These are phyloP conservation scores for Trinorchestia longiramus DNA, from an alignment of 1,140 invertebrate species.

Conservation along the genomic window DNA sequence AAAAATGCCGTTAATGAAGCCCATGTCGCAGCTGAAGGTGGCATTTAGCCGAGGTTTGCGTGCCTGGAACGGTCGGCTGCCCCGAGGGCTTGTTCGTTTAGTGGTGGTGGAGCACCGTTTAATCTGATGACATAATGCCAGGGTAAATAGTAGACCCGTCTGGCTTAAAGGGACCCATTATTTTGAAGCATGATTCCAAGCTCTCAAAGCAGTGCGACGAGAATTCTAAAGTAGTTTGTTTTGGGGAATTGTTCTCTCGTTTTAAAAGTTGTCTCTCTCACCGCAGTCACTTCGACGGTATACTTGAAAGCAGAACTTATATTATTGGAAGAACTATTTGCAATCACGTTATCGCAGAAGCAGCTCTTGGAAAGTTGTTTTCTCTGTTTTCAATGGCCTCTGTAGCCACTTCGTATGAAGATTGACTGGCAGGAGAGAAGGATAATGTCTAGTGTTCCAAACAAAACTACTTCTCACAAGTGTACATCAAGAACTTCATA, in stretches of 20 bases:
- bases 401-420: background rate
- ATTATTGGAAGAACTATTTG: background rate
- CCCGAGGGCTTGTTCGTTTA: background rate
- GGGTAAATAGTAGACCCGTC: constrained; percentile 23
- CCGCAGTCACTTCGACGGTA: background rate
- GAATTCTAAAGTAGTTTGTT: background rate
- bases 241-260: background rate
- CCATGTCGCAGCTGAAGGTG: background rate
- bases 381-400: background rate
- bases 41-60: background rate
- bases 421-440: background rate
- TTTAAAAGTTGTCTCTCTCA: background rate
- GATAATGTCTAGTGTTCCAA: background rate
- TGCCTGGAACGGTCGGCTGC: background rate
- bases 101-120: constrained; percentile 2
- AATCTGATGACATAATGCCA: constrained; percentile 38
- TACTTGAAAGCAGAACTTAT: background rate
- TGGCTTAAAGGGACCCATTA: background rate
- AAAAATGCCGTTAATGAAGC: background rate
- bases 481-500: background rate
- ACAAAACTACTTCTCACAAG: background rate
- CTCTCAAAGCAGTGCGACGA: background rate
- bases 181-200: constrained; percentile 20
- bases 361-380: background rate
- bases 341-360: background rate